These are phyloP conservation scores for Nanger granti DNA, from an alignment of 2,113 vertebrate species.

Conservation along the genomic window DNA sequence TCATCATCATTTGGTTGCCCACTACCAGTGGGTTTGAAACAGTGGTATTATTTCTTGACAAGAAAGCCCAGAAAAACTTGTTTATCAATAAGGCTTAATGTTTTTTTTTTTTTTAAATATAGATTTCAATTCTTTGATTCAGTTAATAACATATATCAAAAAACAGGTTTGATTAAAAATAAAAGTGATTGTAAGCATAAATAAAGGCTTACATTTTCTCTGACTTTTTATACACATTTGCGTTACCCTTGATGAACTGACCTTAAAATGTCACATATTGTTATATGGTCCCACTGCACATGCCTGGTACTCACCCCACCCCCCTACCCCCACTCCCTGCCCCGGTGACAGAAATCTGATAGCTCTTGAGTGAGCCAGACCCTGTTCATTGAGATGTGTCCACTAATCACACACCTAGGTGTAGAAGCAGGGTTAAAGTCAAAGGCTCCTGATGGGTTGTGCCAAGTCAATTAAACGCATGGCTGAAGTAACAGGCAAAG, in stretches of 20 bases:
- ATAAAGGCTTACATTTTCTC: neutral
- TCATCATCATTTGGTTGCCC: neutral
- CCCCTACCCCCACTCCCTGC: neutral
- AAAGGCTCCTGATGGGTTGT: neutral
- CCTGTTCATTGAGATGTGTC: neutral
- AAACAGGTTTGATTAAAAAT: neutral
- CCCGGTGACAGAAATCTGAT: neutral
- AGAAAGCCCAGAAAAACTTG: no score
- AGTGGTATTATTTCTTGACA: no score
- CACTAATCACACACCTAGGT: neutral
- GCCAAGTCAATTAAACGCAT: no score
- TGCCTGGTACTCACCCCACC: neutral
- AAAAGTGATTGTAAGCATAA: neutral
- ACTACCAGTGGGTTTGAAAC: neutral
- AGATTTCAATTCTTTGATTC: neutral
- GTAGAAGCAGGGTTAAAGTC: neutral
- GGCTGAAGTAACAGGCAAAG: neutral
- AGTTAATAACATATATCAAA: neutral
- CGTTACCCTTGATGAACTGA: neutral
- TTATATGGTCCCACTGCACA: neutral
- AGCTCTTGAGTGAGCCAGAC: neutral
- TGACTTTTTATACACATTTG: neutral
- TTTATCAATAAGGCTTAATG: no score
- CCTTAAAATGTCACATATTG: neutral
- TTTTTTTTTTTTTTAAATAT: neutral